Conservation (phyloP, 2,797 vertebrate species). For the Peromyscus eremicus region DNA sequence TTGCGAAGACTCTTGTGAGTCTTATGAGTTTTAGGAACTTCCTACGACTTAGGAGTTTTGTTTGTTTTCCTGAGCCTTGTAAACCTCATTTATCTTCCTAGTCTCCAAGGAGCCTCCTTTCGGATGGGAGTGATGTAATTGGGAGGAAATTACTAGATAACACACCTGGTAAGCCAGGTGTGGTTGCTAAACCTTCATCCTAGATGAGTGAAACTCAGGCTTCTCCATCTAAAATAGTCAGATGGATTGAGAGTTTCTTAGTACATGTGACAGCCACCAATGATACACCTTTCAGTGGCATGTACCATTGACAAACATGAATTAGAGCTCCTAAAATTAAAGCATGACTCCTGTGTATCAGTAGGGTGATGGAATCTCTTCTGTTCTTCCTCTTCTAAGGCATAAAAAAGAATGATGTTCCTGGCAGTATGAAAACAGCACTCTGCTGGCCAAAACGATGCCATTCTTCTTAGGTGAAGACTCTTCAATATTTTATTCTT, state of each 20-base stretch:
- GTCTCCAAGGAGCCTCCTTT: neutral
- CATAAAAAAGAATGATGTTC: neutral
- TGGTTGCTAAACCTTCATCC: conserved; percentile 34
- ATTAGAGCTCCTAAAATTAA: conserved; percentile 49
- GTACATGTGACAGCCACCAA: neutral
- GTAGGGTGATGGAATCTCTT: conserved; percentile 8
- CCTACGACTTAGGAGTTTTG: neutral
- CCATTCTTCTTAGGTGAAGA: conserved; percentile 20
- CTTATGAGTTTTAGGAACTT: neutral
- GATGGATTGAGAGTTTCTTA: neutral
- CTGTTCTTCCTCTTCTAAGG: conserved; percentile 28
- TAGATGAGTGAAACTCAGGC: conserved; percentile 1
- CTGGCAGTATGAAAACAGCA: rapidly evolving
- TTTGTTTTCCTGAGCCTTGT: neutral
- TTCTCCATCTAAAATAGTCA: conserved; percentile 25
- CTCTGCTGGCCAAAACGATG: neutral
- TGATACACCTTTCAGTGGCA: neutral
- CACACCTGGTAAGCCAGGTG: neutral
- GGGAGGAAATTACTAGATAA: conserved; percentile 28
- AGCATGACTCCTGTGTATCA: conserved; percentile 23
- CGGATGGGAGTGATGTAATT: too few species aligned
- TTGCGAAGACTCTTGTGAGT: neutral
- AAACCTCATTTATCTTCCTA: neutral
- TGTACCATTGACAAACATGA: conserved; percentile 33
- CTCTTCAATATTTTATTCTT: neutral